phyloP scores from a whole-genome alignment of 1,140 invertebrate genomes.

The Piezodorus guildinii region DNA sequence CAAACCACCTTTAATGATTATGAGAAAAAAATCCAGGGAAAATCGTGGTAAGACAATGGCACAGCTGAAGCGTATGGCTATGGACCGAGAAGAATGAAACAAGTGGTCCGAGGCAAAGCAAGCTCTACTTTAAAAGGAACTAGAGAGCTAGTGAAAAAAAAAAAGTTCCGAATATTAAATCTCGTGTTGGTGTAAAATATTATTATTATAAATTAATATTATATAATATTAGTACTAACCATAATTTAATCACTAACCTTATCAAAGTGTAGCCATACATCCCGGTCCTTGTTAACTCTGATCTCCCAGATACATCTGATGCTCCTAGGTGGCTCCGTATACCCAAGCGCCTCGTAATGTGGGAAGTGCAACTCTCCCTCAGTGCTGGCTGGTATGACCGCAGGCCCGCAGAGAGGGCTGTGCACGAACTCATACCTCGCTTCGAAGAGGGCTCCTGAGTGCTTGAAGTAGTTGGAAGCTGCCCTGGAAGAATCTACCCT shows the following conservation, averaged over 20 bases:
- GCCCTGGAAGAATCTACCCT: conserved; percentile 69
- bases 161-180: too few species aligned
- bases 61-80: too few species aligned
- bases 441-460: conserved; percentile 64
- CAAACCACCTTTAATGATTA: too few species aligned
- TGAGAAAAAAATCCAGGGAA: too few species aligned
- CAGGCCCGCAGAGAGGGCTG: conserved; percentile 71
- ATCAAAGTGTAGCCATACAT: conserved; percentile 76
- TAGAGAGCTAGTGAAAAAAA: too few species aligned
- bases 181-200: too few species aligned
- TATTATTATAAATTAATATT: too few species aligned
- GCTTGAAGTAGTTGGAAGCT: conserved; percentile 76
- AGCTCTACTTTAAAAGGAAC: too few species aligned
- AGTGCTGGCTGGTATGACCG: conserved; percentile 57
- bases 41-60: too few species aligned
- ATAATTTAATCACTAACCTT: conserved; percentile 40
- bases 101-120: too few species aligned
- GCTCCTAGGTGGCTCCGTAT: conserved; percentile 55
- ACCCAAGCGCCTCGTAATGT: conserved; percentile 67
- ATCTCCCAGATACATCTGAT: conserved; percentile 83
- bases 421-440: conserved; percentile 77
- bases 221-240: too few species aligned
- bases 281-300: conserved; percentile 61
- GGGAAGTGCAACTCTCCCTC: conserved; percentile 71
- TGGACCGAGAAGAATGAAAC: too few species aligned